Percentiles rank a stretch among this genome's conserved stretches.
Conservation (phyloP, 2,113 vertebrate species). For the Genyomyrus donnyi region DNA sequence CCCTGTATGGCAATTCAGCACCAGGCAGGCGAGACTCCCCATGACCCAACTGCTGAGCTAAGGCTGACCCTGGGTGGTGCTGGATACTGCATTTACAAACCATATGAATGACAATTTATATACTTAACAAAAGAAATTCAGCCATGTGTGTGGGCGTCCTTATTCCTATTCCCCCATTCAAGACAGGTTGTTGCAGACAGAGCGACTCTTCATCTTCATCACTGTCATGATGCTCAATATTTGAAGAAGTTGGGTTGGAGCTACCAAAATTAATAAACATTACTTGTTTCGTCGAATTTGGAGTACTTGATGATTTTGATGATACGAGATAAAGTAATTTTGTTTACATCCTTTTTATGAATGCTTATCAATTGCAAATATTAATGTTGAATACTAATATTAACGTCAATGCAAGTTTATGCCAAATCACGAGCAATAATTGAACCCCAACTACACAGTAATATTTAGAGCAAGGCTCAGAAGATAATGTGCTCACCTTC, state of each 20-base stretch:
- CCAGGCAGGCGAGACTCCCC: constrained; percentile 21
- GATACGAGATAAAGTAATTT: neutral
- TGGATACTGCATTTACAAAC: neutral
- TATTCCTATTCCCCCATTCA: neutral
- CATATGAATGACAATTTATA: neutral
- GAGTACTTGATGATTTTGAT: neutral
- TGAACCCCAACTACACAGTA: neutral
- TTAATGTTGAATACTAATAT: neutral
- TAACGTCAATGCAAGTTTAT: neutral
- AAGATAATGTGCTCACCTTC: neutral
- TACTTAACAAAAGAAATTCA: neutral
- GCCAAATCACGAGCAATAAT: neutral
- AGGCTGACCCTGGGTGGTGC: no score
- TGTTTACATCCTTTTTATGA: neutral
- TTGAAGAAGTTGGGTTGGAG: neutral
- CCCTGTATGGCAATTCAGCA: constrained; percentile 29
- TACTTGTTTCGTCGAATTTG: neutral
- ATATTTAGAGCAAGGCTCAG: neutral
- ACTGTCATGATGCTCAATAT: neutral
- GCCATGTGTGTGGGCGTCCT: neutral
- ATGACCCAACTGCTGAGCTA: constrained; percentile 19
- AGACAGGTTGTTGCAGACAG: neutral
- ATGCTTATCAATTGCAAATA: neutral
- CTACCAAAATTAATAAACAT: neutral
- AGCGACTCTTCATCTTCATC: neutral